Evolutionary conservation across 2,797 vertebrate genomes (phyloP), one percentile per base, ranked within the genome.

Genomic region (Poecilia velifera): DNA sequence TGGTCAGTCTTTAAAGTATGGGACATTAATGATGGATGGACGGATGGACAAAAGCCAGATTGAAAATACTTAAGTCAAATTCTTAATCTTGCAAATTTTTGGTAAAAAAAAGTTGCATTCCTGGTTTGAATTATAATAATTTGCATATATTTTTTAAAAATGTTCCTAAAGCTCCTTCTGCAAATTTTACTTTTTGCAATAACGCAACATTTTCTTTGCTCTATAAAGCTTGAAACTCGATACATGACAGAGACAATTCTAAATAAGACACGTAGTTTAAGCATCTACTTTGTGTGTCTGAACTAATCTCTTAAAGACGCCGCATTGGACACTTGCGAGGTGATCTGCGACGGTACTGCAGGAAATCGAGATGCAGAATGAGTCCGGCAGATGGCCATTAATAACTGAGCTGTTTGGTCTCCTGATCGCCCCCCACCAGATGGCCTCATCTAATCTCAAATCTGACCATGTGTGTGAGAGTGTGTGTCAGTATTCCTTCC

Each of bases 381-480:
- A 78, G 84, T 78, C 79, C 85, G 87, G 85, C 93, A 94, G 92
- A 94, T 94, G 92, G 94, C 89, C 90, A 90, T 91, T 94, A 94
- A 93, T 90, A 92, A 93, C 89, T 93, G 88, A 88, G 91, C 88
- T 91, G 92, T 92, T 94, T 92, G 91, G 89, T 93, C 92, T 92
- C 90, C 77, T 76, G 86, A 91, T 93, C 82, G 80, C 77, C 86
- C 80, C 83, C 78, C 85, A 89, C 76, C 94, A 95, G 93, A 95
- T 95, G 94, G 94, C 86, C 87, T 90, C 90, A 86, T 92, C 86
- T 94, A 94, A 94, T 94, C 92, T 92, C 84, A 87, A 57, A 78
- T 86, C 87, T 86, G 86, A 20, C 80, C 76, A 76, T 80, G 53
- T 77, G 76, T 81, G 83, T 77, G 34, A 25, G 36, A 22, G 55